Conservation (phyloP, 1,140 invertebrate species). For the Drosophila dunni region DNA sequence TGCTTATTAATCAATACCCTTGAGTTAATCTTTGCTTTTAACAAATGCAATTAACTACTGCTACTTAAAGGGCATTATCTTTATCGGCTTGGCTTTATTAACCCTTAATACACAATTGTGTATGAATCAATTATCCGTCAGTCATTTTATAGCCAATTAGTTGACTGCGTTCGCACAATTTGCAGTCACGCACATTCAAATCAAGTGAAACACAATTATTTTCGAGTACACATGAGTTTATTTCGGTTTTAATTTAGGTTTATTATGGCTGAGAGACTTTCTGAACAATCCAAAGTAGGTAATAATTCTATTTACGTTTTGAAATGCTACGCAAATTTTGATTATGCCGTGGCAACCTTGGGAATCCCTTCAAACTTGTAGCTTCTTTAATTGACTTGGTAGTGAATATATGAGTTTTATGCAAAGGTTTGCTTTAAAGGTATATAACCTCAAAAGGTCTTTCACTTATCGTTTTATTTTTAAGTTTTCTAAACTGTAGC, state of each 20-base stretch:
- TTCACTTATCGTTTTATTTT: too few species aligned
- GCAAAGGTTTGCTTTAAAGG: too few species aligned
- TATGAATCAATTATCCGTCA: slow-evolving; percentile 30
- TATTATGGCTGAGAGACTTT: neutral
- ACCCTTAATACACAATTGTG: slow-evolving; percentile 7
- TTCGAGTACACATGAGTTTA: neutral
- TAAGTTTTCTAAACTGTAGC: too few species aligned
- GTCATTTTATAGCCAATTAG: slow-evolving; percentile 36
- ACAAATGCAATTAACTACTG: slow-evolving; percentile 16
- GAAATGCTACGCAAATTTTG: too few species aligned
- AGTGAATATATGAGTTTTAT: too few species aligned
- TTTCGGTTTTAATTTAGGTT: neutral
- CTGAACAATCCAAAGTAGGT: neutral
- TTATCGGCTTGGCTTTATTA: slow-evolving; percentile 8
- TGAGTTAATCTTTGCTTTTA: neutral
- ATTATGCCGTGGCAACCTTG: too few species aligned
- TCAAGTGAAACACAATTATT: slow-evolving; percentile 20
- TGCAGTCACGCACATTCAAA: slow-evolving; percentile 44
- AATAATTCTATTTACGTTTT: neutral
- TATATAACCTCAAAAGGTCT: too few species aligned
- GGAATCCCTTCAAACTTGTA: too few species aligned
- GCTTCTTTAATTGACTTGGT: too few species aligned
- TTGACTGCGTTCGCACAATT: slow-evolving; percentile 18
- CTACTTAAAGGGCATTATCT: slow-evolving; percentile 4
- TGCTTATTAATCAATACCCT: neutral